Base-by-base conservation (phyloP, 2,797 vertebrate species). In the Poecilia gillii region DNA sequence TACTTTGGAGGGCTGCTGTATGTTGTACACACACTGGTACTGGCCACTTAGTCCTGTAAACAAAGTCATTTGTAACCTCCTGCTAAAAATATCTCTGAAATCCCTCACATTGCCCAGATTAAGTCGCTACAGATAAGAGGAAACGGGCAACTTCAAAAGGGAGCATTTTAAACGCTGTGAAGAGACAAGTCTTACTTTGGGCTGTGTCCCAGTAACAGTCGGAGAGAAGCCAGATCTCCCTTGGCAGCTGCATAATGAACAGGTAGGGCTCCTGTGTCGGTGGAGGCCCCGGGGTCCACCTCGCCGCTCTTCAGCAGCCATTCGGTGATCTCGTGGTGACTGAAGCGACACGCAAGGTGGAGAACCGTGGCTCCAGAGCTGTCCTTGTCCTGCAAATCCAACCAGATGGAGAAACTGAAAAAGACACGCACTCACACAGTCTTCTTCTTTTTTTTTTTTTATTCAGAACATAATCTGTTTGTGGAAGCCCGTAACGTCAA, bases 231-330 rank as follows among this genome's bases (percentile, higher is more conserved):
- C 85, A 99, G 96, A 93, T 99, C 98, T 91, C 98, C 98, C 96
- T 99, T 99, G 97, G 98, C 97, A 90, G 98, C 97, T 0, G 98
- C 98, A 0, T 99, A 99, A 93, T 99, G 98, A 83, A 99, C 83
- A 1, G 98, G 96, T 59, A 99, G 88, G 1, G 97, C 98, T 5
- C 98, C 98, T 0, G 96, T 97, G 76, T 99, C 97, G 0, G 98
- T 99, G 92, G 96, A 89, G 53, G 90, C 85, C 3, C 94, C 92
- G 12, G 98, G 96, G 76, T 99, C 97, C 14, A 95, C 97, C 72
- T 96, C 96, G 0, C 97, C 96, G 0, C 96, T 96, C 82, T 96
- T 96, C 85, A 99, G 94, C 80, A 99, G 94, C 98, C 98, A 99
- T 25, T 97, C 96, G 0, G 97, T 97, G 92, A 99, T 90, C 86